Base-by-base conservation (phyloP, 2,888 invertebrate genomes). In the Morpho deidamia region DNA sequence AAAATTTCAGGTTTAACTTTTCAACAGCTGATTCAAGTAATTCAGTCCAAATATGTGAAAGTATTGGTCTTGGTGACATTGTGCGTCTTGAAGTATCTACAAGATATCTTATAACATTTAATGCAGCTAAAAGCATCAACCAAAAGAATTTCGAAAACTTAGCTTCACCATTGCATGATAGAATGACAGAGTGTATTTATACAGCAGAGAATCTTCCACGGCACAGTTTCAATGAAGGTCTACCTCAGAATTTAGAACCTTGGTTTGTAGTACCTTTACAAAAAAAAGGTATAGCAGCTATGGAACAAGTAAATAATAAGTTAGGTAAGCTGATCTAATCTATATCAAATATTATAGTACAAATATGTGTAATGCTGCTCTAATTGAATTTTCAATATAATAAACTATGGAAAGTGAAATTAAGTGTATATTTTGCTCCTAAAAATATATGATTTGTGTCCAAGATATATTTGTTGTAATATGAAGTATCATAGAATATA, bases 21-120 rank as follows among this genome's bases (percentile, higher is more conserved):
- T 97, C 97, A 11, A 99, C 99, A 39, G 95, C 99, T 0, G 96
- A 96, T 77, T 98, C 98, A 0, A 98, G 97, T 64, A 99, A 99
- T 84, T 97, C 97, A 33, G 96, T 99, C 1, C 97, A 98, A 50
- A 98, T 99, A 65, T 98, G 97, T 75, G 93, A 94, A 62, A 95
- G 96, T 67, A 92, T 97, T 43, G 95, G 96, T 2, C 82, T 98
- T 35, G 82, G 84, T 40, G 92, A 93, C 75, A 91, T 99, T 5
- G 91, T 87, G 4, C 92, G 99, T 51, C 88, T 99, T 50, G 99
- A 99, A 85, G 91, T 92, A 37, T 95, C 96, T 0, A 93, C 92
- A 5, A 91, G 96, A 65, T 98, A 97, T 80, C 87, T 94, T 14
- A 86, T 96, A 53, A 83, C 84, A 42, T 92, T 92, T 64, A 62